Evolutionary conservation across 1,140 invertebrate species (phyloP).

Genomic region (Psix sp.): DNA sequence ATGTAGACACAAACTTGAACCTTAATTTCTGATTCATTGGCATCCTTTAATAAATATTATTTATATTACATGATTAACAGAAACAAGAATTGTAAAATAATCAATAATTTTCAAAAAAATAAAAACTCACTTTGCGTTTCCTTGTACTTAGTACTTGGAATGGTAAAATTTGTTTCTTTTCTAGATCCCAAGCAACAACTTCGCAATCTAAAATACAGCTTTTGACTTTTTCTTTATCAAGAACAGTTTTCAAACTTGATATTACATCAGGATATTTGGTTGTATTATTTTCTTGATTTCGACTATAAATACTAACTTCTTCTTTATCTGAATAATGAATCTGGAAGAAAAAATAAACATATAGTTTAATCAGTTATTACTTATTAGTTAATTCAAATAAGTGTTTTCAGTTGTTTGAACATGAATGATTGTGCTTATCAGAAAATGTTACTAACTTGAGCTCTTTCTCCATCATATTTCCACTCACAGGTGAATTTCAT

Average conservation of each 20-base stretch:
- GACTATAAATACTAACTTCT: conserved; percentile 90
- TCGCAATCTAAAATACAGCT: conserved; percentile 97
- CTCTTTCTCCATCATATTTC: conserved; percentile 99
- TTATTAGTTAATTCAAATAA: too few relatives aligned
- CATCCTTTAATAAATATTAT: conserved; percentile 82
- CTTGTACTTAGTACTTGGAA: conserved; percentile 98
- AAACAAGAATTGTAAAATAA: too few relatives aligned
- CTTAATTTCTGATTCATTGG: conserved; percentile 91
- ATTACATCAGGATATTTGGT: conserved; percentile 98
- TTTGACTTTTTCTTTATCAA: conserved; percentile 79
- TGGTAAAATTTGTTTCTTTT: conserved; percentile 93
- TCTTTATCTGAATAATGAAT: conserved; percentile 86
- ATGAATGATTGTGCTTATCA: too few relatives aligned
- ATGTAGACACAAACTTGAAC: conserved; percentile 98
- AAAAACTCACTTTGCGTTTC: conserved; percentile 90
- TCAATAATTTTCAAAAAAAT: too few relatives aligned
- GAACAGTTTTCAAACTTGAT: conserved; percentile 81
- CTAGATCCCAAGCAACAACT: conserved; percentile 96
- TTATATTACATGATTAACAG: conserved; percentile 21
- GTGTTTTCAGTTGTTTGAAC: too few relatives aligned
- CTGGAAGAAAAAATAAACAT: conserved; percentile 68
- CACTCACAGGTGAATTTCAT: conserved; percentile 98
- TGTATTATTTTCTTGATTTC: conserved; percentile 99
- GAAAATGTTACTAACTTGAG: conserved; percentile 90
- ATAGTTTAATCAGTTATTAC: background rate